Conservation (phyloP, 2,888 invertebrate species). For the Beris morrisii region DNA sequence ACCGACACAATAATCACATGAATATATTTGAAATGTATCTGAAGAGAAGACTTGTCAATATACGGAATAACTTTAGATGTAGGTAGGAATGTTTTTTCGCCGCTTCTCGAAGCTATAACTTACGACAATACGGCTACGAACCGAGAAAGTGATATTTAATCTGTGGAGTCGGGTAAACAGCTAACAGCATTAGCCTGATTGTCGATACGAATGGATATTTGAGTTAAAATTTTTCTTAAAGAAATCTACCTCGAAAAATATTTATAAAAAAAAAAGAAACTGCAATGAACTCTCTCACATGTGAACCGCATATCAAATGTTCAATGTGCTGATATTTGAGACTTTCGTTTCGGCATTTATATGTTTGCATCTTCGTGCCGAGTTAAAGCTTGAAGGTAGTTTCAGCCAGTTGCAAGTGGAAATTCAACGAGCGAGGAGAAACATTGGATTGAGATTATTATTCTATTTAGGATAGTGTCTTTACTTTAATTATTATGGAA, state of each 20-base stretch:
- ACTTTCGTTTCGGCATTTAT: constrained; percentile 7
- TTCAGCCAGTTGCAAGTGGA: too few species aligned
- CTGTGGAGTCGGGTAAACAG: background rate
- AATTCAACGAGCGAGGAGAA: too few species aligned
- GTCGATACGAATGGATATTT: background rate
- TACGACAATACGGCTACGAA: background rate
- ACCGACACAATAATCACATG: too few species aligned
- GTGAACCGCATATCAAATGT: constrained; percentile 24
- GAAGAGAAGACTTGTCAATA: too few species aligned
- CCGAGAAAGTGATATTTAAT: constrained; percentile 10
- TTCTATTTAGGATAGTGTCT: too few species aligned
- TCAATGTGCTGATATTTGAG: constrained; percentile 9
- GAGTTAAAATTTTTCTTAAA: background rate
- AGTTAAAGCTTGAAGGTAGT: too few species aligned
- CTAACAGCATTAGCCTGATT: constrained; percentile 1
- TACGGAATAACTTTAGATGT: too few species aligned
- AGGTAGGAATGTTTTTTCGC: too few species aligned
- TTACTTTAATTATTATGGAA: too few species aligned
- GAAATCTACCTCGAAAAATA: background rate
- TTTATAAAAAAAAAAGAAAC: constrained; percentile 1
- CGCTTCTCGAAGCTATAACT: background rate
- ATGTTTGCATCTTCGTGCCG: background rate
- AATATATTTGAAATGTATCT: too few species aligned
- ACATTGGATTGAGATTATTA: too few species aligned
- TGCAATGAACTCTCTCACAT: constrained; percentile 11